Base-by-base conservation (phyloP, 2,888 invertebrate genomes). In the Cryptosula pallasiana region DNA sequence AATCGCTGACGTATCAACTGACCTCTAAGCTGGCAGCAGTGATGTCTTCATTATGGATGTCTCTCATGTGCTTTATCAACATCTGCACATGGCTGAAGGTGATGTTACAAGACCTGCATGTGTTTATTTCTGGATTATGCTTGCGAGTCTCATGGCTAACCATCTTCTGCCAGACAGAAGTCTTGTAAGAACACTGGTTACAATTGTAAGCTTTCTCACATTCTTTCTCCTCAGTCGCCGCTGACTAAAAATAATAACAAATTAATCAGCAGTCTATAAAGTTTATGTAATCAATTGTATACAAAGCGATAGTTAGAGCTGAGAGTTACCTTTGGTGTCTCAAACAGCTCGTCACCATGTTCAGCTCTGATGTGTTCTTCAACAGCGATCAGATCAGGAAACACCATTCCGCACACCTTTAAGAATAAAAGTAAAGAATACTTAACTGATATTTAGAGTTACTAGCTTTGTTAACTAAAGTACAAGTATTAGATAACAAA, bases 361-460 rank as follows among this genome's bases (percentile, higher is more conserved):
- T 83, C 84, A 76, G 84, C 85, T 73, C 86, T 83, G 77, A 86
- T 80, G 79, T 87, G 87, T 25, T 87, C 79, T 76, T 86, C 86
- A 74, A 86, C 82, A 25, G 82, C 80, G 69, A 82, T 79, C 71
- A 82, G 80, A 75, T 84, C 84, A 54, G 82, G 79, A 75, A 85
- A 85, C 63, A 79, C 77, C 72, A 82, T 79, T 57, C 83, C 83
- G 77, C 87, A 87, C 34, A 85, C 77, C 69, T 83, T 77, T n/a
- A 63, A 63, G n/a, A 55, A n/a, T 45, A 13, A 45, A 9, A 45
- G n/a, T n/a, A n/a, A n/a, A n/a, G n/a, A n/a, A n/a, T n/a, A n/a
- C n/a, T n/a, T n/a, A n/a, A n/a, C n/a, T n/a, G n/a, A n/a, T n/a
- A n/a, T n/a, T n/a, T n/a, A n/a, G n/a, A n/a, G n/a, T n/a, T n/a